Evolutionary conservation across 1,140 invertebrate genomes (phyloP), one percentile per base, ranked within the genome.

Genomic region (Euwallacea fornicatus): DNA sequence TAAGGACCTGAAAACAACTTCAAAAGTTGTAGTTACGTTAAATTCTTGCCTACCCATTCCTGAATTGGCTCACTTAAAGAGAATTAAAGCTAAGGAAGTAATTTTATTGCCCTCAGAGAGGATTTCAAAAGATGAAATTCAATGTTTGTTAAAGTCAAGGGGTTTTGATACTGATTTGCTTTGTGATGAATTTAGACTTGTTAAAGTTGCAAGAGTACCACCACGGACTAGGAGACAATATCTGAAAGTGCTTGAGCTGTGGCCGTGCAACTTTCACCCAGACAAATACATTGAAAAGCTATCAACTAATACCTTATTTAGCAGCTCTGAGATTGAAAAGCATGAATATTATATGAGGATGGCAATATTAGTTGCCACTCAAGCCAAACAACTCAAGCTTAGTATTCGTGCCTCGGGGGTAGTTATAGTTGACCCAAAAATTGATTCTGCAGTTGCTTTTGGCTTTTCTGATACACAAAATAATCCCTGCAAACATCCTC

Each of bases 221-320:
- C 89, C 91, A 6, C 86, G 86, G 75, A 87, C 91, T 0, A 86
- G 87, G 62, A 79, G 79, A 54, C 94, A 96, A 77, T 91, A 88
- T 79, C 81, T 87, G 7, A 81, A 84, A 74, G 85, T 86, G 2
- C 84, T 84, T 1, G 82, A 83, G 69, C 80, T 88, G 43, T 97
- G 95, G 95, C 91, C 94, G 0, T 87, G 91, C 33, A 94, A 93
- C 79, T 97, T 96, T 83, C 90, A 93, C 85, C 90, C 87, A 55
- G 89, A 93, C 78, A 85, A 86, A 72, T 87, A 87, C 75, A 78
- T 90, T 4, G 92, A 94, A 78, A 86, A 84, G 59, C 74, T 92
- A 50, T 76, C 86, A 0, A 83, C 84, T 56, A 87, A 88, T 6
- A 83, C 84, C 0, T 83, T 90, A 66, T 96, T 96, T 78, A 81